These are phyloP conservation scores for Drosophila sordidapex DNA, from an alignment of 2,888 invertebrate genomes.

Conservation along the genomic window DNA sequence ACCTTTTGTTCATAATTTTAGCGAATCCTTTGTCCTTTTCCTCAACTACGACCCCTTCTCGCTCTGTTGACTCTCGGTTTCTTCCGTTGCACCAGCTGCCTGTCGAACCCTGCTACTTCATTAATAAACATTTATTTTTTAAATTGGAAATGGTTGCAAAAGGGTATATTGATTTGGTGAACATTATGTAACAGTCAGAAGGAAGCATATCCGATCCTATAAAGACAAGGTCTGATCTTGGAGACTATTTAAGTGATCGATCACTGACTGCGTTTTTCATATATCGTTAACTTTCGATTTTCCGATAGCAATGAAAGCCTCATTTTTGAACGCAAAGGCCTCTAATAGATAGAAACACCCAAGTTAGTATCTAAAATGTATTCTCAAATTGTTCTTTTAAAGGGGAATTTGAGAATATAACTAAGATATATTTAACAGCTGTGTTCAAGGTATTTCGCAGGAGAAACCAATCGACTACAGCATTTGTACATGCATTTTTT, in stretches of 20 bases:
- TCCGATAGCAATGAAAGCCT: background rate
- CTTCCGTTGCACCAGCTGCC: background rate
- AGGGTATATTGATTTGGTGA: background rate
- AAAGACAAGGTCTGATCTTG: background rate
- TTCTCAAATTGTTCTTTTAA: background rate
- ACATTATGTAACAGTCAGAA: background rate
- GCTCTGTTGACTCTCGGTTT: background rate
- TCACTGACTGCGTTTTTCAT: background rate
- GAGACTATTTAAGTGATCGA: background rate
- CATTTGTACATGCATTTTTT: background rate
- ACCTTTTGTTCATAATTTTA: conserved; percentile 63
- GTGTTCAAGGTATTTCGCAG: background rate
- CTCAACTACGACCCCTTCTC: background rate
- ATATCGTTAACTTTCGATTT: background rate
- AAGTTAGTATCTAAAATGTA: background rate
- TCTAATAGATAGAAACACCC: background rate
- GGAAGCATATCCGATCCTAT: rapidly evolving
- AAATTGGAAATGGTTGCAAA: background rate
- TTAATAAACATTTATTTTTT: conserved; percentile 44
- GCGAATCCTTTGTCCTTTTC: conserved; percentile 26
- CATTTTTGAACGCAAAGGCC: background rate
- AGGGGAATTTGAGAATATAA: background rate
- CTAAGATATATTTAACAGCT: too few species aligned
- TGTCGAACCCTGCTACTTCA: conserved; percentile 37
- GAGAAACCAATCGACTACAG: background rate